Evolutionary conservation across 1,140 invertebrate genomes (phyloP).

Genomic region (Anagrus nilaparvatae): DNA sequence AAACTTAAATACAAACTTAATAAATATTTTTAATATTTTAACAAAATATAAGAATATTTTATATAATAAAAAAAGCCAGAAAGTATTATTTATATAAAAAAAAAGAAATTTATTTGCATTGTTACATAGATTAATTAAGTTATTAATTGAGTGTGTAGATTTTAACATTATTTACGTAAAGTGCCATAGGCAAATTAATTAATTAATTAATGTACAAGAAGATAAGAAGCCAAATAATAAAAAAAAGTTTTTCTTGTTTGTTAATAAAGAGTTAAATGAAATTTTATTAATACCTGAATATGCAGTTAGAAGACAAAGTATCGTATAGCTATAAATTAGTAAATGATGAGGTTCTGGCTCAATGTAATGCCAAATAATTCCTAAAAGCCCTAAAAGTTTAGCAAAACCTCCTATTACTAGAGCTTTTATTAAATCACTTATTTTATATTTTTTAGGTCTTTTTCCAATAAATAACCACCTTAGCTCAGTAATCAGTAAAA

Average conservation of each 20-base stretch:
- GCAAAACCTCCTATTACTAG: slow-evolving; percentile 34
- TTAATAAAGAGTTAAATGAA: too few species aligned
- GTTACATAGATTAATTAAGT: neutral
- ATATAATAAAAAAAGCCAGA: slow-evolving; percentile 5
- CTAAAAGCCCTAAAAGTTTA: slow-evolving; percentile 33
- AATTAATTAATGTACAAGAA: slow-evolving; percentile 1
- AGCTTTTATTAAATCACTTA: slow-evolving; percentile 26
- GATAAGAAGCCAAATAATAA: slow-evolving; percentile 10
- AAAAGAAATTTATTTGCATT: slow-evolving; percentile 6
- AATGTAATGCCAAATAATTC: slow-evolving; percentile 35
- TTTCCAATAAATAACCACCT: slow-evolving; percentile 23
- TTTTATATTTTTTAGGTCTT: slow-evolving; percentile 26
- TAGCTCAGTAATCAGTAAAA: slow-evolving; percentile 30
- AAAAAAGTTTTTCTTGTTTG: neutral
- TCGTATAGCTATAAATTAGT: slow-evolving; percentile 36
- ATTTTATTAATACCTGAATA: slow-evolving; percentile 40
- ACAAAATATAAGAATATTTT: neutral
- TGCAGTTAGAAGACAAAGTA: slow-evolving; percentile 34
- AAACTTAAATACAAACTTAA: slow-evolving; percentile 4
- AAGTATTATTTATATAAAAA: too few species aligned
- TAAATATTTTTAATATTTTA: too few species aligned
- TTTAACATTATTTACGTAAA: slow-evolving; percentile 5
- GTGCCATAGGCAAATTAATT: slow-evolving; percentile 10
- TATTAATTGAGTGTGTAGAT: slow-evolving; percentile 2
- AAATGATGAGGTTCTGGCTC: slow-evolving; percentile 28